Base-by-base conservation (phyloP, 2,113 vertebrate species). In the Vidua chalybeata region DNA sequence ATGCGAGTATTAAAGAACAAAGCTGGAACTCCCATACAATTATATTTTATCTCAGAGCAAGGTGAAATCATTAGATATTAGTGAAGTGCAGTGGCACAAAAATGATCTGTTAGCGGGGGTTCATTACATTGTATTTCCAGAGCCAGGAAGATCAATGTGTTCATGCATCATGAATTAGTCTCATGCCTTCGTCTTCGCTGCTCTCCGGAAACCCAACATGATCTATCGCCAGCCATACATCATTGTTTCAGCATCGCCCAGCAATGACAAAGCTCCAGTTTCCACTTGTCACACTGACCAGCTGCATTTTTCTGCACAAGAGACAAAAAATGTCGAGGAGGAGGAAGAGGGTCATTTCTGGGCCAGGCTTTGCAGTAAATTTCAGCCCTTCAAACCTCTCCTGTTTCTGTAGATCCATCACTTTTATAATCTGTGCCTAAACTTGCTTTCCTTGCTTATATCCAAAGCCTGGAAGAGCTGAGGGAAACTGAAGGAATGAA, bases 11-110 rank as follows among this genome's bases (percentile, higher is more conserved):
- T 97, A 96, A 84, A 97, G 97, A 98, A 98, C 97, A 97, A 98
- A 98, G 97, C 96, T 97, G 97, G 94, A 98, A 97, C 97, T 98
- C 98, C 98, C 97, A 97, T 97, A 97, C 98, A 97, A 98, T 98
- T 98, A 98, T 97, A 96, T 98, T 97, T 97, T 97, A 97, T 98
- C 98, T 97, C 93, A 93, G 97, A 97, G 96, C 98, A 98, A 98
- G 98, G 98, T 98, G 97, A 98, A 98, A 98, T 98, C 98, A 98
- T 98, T 98, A 98, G 98, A 98, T 98, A 98, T 98, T 98, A 98
- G 98, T 92, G 95, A 98, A 97, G 98, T 98, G 97, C 96, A 96
- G 97, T 97, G 96, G 97, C 98, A 98, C 98, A 98, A 98, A 98
- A 98, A 98, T 98, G 98, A 98, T 98, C 97, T 97, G 97, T 98